phyloP scores from a whole-genome alignment of 2,113 vertebrate genomes.

The Ahaetulla prasina region DNA sequence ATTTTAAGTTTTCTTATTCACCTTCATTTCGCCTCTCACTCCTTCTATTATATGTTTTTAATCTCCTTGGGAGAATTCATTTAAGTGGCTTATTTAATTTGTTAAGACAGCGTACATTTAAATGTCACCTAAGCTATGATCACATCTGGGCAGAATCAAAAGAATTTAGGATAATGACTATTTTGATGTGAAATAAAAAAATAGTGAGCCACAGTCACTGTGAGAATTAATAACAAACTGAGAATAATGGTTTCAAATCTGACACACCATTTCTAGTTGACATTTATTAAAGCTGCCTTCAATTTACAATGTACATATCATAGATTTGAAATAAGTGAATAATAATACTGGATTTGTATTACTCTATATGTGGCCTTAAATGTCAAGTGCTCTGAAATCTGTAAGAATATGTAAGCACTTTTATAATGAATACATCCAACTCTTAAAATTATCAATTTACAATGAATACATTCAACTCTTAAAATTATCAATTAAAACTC shows the following conservation, averaged over 20 bases:
- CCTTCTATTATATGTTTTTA: not conserved
- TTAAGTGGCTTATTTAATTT: not conserved
- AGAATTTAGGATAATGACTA: not conserved
- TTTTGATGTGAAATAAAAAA: not conserved
- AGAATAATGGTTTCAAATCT: not conserved
- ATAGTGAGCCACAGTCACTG: not conserved
- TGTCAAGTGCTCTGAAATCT: not conserved
- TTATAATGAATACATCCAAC: not conserved
- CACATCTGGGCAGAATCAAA: not conserved
- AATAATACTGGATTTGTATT: not conserved
- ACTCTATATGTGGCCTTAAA: not conserved
- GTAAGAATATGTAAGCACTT: not conserved
- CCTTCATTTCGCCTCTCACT: too few relatives aligned
- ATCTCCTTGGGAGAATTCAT: not conserved
- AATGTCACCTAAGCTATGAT: too few relatives aligned
- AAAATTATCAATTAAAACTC: not conserved
- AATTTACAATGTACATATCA: not conserved
- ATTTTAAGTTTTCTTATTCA: not conserved
- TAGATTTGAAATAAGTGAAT: not conserved
- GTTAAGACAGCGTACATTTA: not conserved
- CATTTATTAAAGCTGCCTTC: not conserved
- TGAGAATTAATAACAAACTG: not conserved
- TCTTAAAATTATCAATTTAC: not conserved
- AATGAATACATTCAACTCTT: not conserved
- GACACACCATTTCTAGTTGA: too few relatives aligned